Evolutionary conservation across 2,797 vertebrate genomes (phyloP), one percentile per base, ranked within the genome.

Genomic region (Gallirallus australis): DNA sequence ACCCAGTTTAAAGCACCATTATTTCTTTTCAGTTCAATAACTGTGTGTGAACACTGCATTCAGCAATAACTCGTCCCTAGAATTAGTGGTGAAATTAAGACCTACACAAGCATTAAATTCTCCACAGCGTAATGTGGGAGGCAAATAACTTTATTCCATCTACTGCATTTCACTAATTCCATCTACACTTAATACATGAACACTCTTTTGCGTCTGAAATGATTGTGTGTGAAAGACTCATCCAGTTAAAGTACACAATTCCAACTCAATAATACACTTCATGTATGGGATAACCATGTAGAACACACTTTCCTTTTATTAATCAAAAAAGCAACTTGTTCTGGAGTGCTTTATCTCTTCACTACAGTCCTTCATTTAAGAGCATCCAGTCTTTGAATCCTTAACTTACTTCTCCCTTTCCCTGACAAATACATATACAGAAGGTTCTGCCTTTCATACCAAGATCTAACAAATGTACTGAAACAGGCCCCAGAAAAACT

Each of bases 231-330:
- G 24, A 61, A 79, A 80, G 25, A 60, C 14, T 72, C 35, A 78
- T 27, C 18, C 12, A 33, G 20, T 35, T 42, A 50, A 84, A 35
- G 28, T 6, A 42, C 3, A 59, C 39, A 72, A 79, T 47, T 86
- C 30, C 31, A 68, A n/a, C 31, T n/a, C 57, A 60, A 4, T 52
- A 45, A 63, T 8, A 47, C 11, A 30, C 31, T 56, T 70, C 54
- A 28, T 0, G 2, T 50, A 52, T 0, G 1, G 64, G 10, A 45
- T 33, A 80, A 45, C 31, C 37, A 68, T 1, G 0, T 5, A 70
- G 59, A 89, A 73, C 15, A n/a, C 27, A 42, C 15, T 17, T 25
- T 53, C 11, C 21, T 84, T 56, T 60, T n/a, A 65, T 50, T 19
- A 82, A 69, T 23, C 21, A 69, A 90, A 81, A 80, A 0, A 85